These are phyloP conservation scores for Mythimna vitellina DNA, from an alignment of 2,888 invertebrate species.

Conservation along the genomic window DNA sequence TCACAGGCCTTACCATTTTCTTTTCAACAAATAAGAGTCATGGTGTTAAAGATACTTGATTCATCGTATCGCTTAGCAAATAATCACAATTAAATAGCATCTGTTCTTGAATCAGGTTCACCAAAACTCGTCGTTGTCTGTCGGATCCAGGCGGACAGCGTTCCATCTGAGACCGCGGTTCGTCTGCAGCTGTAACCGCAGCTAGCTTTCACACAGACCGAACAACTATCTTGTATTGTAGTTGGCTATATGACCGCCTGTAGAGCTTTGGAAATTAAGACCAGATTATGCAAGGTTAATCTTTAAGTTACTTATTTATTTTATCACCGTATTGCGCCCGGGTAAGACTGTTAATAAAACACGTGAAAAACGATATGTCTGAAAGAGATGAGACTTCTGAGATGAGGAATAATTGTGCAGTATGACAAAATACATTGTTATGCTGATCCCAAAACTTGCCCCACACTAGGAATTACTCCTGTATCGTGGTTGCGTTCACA, in stretches of 20 bases:
- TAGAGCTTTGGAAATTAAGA: not conserved
- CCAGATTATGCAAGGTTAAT: not conserved
- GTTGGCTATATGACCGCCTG: not conserved
- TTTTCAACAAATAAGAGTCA: not conserved
- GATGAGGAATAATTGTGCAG: too few relatives aligned
- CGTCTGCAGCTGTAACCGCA: constrained; percentile 65
- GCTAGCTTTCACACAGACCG: constrained; percentile 30
- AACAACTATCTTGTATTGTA: not conserved
- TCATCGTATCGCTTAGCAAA: not conserved
- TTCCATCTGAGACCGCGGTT: constrained; percentile 40
- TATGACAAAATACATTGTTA: too few relatives aligned
- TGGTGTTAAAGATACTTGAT: not conserved
- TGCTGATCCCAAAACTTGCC: too few relatives aligned
- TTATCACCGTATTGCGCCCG: not conserved
- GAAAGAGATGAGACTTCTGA: too few relatives aligned
- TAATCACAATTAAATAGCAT: not conserved
- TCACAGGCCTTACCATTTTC: not conserved
- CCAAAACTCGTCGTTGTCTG: constrained; percentile 19
- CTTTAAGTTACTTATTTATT: not conserved
- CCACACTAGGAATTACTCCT: too few relatives aligned
- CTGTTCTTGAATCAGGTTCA: not conserved
- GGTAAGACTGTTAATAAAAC: not conserved
- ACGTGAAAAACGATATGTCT: not conserved
- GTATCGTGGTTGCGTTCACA: too few relatives aligned
- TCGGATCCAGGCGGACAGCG: constrained; percentile 9